Evolutionary conservation across 2,113 vertebrate species (phyloP).

Genomic region (Amphiprion ocellaris): DNA sequence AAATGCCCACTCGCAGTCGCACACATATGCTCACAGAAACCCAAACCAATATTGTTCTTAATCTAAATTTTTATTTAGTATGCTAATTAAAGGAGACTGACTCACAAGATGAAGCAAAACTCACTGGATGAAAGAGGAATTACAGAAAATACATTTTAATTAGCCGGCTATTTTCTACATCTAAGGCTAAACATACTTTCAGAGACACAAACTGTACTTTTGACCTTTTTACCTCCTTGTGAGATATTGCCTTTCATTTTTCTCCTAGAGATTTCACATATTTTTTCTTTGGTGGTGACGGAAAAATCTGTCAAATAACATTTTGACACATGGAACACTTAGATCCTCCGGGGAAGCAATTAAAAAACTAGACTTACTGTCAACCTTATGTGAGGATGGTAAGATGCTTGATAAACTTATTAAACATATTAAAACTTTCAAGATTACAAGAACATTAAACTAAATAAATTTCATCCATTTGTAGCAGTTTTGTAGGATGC

Average conservation of each 20-base stretch:
- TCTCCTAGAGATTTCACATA: not conserved
- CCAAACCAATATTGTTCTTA: conserved; percentile 21
- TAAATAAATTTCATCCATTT: not conserved
- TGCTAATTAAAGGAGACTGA: conserved; percentile 29
- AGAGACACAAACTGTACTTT: not conserved
- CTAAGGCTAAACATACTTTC: not conserved
- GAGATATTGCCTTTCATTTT: not conserved
- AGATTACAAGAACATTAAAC: conserved; percentile 3
- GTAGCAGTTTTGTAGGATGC: not conserved
- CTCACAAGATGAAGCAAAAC: conserved; percentile 10
- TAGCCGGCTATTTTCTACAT: not conserved
- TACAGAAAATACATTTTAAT: not conserved
- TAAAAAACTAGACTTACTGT: conserved; percentile 6
- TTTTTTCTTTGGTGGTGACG: not conserved
- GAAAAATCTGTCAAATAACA: not conserved
- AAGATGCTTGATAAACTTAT: not conserved
- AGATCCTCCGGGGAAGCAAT: not conserved
- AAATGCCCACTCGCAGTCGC: conserved; percentile 30
- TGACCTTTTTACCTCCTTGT: not conserved
- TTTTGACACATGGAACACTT: conserved; percentile 4
- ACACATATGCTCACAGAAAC: conserved; percentile 16
- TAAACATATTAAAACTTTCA: not conserved
- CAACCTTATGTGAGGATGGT: not conserved
- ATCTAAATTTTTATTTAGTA: conserved; percentile 17
- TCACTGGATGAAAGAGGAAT: not conserved